Base-by-base conservation (phyloP, 2,888 invertebrate genomes). In the Lypha dubia region DNA sequence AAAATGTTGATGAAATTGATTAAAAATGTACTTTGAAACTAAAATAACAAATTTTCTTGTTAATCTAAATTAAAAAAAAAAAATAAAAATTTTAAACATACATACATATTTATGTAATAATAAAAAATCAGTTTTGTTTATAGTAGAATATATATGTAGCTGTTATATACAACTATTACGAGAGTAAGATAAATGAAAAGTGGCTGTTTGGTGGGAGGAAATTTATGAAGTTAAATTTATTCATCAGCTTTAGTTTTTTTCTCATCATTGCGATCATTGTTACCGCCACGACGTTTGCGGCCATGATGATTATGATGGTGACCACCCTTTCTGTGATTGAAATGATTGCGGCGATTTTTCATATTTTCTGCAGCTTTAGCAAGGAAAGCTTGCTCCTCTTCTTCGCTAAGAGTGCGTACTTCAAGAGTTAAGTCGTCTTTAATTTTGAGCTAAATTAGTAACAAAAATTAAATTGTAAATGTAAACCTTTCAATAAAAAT, bases 361-460 rank as follows among this genome's bases (percentile, higher is more conserved):
- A 95, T 94, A 86, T 94, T 94, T 84, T 94, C 94, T 0, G 94
- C 91, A 28, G 94, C 94, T 89, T 95, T 95, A 74, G 94, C 93
- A 73, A 95, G 91, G 88, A 94, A 95, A 17, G 93, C 93, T 20
- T 94, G 94, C 88, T 96, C 96, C 89, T 96, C 96, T 0, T 96
- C 96, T 1, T 95, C 96, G 91, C 95, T 95, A 1, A 96, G 90
- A 0, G 94, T 90, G 80, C 93, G 93, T 76, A 94, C 93, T 0
- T 93, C 92, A 0, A 95, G 91, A 41, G 94, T 94, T 2, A 92
- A 90, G 0, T 94, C 93, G 76, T 93, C 91, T 15, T 89, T 91
- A 5, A 92, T 83, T 92, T 94, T 88, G 22, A 90, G 89, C 88
- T 90, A 73, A 1, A 51, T 41, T 24, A 53, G 28, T 65, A 71